Conservation (phyloP, 2,113 vertebrate species). For the Erythrocercus mccallii region DNA sequence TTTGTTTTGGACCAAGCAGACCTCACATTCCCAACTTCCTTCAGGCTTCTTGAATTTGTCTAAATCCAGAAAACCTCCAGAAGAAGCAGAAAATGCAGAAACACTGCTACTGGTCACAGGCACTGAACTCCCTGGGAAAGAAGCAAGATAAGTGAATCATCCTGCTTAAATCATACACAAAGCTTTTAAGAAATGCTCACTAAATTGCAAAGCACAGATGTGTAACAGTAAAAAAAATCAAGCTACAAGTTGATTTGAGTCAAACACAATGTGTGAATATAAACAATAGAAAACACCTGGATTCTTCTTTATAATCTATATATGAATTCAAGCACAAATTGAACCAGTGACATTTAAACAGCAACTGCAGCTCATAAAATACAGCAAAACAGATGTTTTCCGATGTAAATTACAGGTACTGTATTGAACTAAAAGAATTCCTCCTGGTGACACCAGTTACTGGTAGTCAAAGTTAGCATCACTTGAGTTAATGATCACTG, state of each 20-base stretch:
- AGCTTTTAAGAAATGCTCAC: not conserved
- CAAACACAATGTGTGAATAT: not conserved
- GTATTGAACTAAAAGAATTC: not conserved
- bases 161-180: not conserved
- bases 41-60: slow-evolving; percentile 79
- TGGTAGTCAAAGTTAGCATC: not conserved
- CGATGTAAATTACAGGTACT: not conserved
- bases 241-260: not conserved
- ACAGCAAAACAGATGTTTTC: not conserved
- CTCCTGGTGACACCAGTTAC: not conserved
- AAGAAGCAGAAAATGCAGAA: slow-evolving; percentile 44
- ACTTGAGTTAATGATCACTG: not conserved
- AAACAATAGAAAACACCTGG: not conserved
- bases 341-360: not conserved
- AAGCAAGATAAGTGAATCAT: not conserved
- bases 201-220: not conserved
- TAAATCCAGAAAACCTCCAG: slow-evolving; percentile 70
- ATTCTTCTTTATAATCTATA: not conserved
- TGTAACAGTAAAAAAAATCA: not conserved
- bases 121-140: slow-evolving; percentile 61
- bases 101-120: slow-evolving; percentile 65
- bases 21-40: slow-evolving; percentile 78
- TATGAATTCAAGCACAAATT: not conserved
- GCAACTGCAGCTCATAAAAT: not conserved
- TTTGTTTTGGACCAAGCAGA: slow-evolving; percentile 73